Evolutionary conservation across 2,888 invertebrate genomes (phyloP), one percentile per base, ranked within the genome.

Genomic region (Flexamia atlantica): DNA sequence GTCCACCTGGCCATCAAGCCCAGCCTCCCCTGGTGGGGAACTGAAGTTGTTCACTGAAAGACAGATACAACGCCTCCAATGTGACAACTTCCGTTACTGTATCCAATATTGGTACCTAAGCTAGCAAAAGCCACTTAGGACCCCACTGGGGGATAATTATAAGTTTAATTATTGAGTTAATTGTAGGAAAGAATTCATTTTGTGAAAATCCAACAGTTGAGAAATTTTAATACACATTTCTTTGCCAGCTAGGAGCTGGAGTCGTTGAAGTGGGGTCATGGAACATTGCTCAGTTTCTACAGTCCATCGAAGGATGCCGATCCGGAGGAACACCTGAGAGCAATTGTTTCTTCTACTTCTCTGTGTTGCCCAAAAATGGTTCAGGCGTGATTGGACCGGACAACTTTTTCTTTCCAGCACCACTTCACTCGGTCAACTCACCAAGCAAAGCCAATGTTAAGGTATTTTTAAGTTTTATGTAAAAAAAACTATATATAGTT

Each of bases 321-420:
- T 10, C 28, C 5, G 82, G 70, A 30, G 68, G 46, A 9, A 25
- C 1, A 25, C 82, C 82, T 12, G 28, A 76, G 68, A 80, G 83
- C 42, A 84, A 86, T 25, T 85, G 79, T 70, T 86, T 86, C 53
- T 57, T 85, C 12, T 70, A 81, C 30, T 76, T 76, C 30, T 76
- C 76, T 3, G 17, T 76, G 12, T 28, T 76, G 17, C 23, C 50
- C 25, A 50, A 50, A 2, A 76, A 50, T 32, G 23, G 46, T 30
- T 42, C 72, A 20, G 40, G 25, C 23, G 4, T 28, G 1, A 25
- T 50, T 28, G 70, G 72, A 14, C 94, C 96, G 0, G 90, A 92
- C 83, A 96, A 95, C 89, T 95, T 93, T 87, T 90, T 94, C 3
- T 95, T 95, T 87, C 94, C 95, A 0, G 90, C 89, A 53, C 90